These are phyloP conservation scores for Gymnocypris eckloni DNA, from an alignment of 2,797 vertebrate genomes.

Conservation along the genomic window DNA sequence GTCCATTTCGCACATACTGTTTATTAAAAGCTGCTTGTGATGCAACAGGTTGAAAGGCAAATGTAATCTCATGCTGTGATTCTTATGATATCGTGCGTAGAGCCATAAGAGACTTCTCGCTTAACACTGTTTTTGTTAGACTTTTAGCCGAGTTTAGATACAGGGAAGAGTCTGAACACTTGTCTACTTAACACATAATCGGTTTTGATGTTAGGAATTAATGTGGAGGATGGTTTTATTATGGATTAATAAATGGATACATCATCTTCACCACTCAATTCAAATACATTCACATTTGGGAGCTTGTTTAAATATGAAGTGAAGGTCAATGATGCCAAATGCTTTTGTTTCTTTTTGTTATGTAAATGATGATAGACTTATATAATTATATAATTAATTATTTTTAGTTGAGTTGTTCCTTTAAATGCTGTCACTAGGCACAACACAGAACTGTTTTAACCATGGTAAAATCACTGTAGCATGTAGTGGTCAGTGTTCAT, in stretches of 20 bases:
- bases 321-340: background rate
- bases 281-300: background rate
- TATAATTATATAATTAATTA: background rate
- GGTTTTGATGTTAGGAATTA: background rate
- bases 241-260: background rate
- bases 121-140: slow-evolving; percentile 16
- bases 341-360: background rate
- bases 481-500: background rate
- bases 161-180: background rate
- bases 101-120: background rate
- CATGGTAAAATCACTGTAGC: background rate
- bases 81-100: background rate
- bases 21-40: slow-evolving; percentile 44
- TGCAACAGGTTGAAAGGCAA: slow-evolving; percentile 55
- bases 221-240: background rate
- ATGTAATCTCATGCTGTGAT: slow-evolving; percentile 35
- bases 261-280: background rate
- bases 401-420: background rate
- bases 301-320: background rate
- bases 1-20: background rate
- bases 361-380: background rate
- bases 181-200: background rate
- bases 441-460: background rate
- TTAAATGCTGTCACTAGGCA: background rate
- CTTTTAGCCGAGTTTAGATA: background rate